phyloP scores from a whole-genome alignment of 2,113 vertebrate species.

The Deroptyus accipitrinus region DNA sequence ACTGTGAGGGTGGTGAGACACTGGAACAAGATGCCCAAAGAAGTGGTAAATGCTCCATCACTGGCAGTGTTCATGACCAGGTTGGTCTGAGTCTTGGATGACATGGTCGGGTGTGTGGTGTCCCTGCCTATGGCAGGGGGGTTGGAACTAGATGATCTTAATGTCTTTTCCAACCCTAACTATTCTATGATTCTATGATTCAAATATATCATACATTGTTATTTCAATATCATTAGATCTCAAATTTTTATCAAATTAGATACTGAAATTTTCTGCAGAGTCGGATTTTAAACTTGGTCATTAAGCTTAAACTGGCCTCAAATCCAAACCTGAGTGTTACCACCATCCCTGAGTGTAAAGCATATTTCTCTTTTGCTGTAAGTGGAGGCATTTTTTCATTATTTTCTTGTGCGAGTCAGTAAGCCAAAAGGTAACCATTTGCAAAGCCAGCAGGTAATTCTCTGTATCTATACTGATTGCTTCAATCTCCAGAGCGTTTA shows the following conservation, averaged over 20 bases:
- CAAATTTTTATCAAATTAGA: too few species aligned
- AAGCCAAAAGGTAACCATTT: not conserved
- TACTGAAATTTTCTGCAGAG: not conserved
- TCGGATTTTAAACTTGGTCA: not conserved
- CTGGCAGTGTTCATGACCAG: not conserved
- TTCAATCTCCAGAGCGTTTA: not conserved
- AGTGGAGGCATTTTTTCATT: not conserved
- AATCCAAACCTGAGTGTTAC: not conserved
- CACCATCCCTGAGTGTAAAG: not conserved
- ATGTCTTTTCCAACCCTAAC: not conserved
- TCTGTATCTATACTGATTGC: not conserved
- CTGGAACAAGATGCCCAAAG: not conserved
- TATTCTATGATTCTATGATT: not conserved
- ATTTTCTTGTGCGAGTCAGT: not conserved
- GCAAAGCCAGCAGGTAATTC: not conserved
- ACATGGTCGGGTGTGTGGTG: not conserved
- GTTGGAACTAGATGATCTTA: not conserved
- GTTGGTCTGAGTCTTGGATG: not conserved
- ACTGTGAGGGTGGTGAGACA: too few species aligned
- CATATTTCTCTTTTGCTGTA: not conserved
- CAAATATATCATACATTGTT: not conserved
- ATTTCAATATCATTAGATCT: not conserved
- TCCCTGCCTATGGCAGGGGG: not conserved
- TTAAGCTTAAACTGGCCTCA: not conserved
- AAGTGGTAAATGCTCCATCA: not conserved